A percentile compares a stretch with the other conserved stretches of the same genome.
Evolutionary conservation across 2,113 vertebrate genomes (phyloP).

Genomic region (Donacobius atricapilla): DNA sequence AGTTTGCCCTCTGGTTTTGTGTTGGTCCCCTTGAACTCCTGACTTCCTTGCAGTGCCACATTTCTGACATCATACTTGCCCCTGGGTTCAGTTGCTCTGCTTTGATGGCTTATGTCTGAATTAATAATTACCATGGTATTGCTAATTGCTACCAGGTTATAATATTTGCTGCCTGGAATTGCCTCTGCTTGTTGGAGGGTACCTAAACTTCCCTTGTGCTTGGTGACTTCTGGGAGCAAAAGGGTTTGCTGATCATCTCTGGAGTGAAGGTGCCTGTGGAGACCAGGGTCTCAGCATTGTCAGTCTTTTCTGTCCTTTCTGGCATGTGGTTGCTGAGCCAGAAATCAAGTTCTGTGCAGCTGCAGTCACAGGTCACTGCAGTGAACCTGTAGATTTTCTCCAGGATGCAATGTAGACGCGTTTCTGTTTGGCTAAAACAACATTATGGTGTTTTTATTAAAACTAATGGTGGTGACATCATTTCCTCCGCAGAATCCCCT

Average conservation of each 20-base stretch:
- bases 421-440: not conserved
- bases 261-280: not conserved
- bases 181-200: not conserved
- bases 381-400: not conserved
- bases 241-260: not conserved
- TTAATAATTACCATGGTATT: not conserved
- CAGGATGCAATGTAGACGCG: accelerated
- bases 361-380: not conserved
- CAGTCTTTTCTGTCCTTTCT: not conserved
- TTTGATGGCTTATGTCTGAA: not conserved
- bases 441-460: not conserved
- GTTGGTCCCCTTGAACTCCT: not conserved
- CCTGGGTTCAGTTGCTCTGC: not conserved
- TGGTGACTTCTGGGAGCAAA: not conserved
- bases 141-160: not conserved
- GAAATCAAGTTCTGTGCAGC: not conserved
- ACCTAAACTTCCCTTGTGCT: not conserved
- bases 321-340: not conserved
- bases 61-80: not conserved
- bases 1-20: not conserved
- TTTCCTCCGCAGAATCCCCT: not conserved
- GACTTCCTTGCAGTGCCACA: not conserved
- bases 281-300: not conserved
- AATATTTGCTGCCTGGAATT: not conserved
- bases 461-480: not conserved